These are phyloP conservation scores for Micropterix aruncella DNA, from an alignment of 2,888 invertebrate species.

Conservation along the genomic window DNA sequence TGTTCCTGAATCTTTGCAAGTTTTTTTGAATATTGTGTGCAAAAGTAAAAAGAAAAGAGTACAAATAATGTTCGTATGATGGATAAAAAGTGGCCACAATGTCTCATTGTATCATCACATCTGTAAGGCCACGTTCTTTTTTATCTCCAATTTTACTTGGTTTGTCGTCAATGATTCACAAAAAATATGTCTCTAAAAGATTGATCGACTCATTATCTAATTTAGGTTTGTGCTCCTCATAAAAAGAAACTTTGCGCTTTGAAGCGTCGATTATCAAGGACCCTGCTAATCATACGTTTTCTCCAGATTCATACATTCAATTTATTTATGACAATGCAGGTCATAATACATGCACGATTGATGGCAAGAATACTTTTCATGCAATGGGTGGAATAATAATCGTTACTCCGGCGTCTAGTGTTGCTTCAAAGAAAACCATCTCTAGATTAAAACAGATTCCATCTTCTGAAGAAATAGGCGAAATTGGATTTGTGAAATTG, in stretches of 20 bases:
- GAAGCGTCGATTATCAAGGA: slow-evolving; percentile 14
- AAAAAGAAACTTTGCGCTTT: slow-evolving; percentile 14
- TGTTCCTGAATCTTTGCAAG: slow-evolving; percentile 14
- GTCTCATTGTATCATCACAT: slow-evolving; percentile 13
- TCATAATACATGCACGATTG: slow-evolving; percentile 15
- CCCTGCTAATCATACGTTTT: slow-evolving; percentile 9
- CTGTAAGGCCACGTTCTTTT: slow-evolving; percentile 17
- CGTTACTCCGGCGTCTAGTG: slow-evolving; percentile 12
- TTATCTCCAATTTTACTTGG: slow-evolving; percentile 16
- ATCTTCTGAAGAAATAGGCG: slow-evolving; percentile 12
- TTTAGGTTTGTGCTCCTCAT: slow-evolving; percentile 13
- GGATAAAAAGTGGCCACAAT: slow-evolving; percentile 10
- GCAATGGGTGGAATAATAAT: slow-evolving; percentile 16
- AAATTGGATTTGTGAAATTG: slow-evolving; percentile 13
- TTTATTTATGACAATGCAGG: slow-evolving; percentile 18
- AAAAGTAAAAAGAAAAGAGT: slow-evolving; percentile 10
- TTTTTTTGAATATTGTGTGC: slow-evolving; percentile 12
- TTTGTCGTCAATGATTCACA: slow-evolving; percentile 14
- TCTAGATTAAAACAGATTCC: slow-evolving; percentile 13
- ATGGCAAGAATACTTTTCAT: too few relatives aligned
- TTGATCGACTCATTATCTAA: slow-evolving; percentile 12
- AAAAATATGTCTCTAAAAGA: slow-evolving; percentile 14
- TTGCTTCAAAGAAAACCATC: slow-evolving; percentile 9
- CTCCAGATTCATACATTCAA: slow-evolving; percentile 13
- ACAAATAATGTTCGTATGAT: slow-evolving; percentile 9